phyloP scores from a whole-genome alignment of 2,888 invertebrate genomes.

The Eulithis prunata region DNA sequence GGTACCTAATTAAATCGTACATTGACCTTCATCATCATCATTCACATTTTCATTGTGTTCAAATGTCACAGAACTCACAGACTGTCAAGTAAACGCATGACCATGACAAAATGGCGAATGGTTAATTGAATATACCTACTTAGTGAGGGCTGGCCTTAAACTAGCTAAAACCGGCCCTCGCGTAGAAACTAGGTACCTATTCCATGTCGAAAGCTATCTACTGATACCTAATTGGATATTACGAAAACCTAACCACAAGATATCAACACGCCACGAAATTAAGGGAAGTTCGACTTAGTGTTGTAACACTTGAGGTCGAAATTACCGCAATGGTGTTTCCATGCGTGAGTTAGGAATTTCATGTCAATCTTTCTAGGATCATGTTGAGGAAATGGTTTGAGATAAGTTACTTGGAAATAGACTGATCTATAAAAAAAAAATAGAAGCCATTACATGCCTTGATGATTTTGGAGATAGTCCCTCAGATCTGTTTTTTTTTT shows the following conservation, averaged over 20 bases:
- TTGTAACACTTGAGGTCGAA: background rate
- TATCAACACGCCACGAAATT: background rate
- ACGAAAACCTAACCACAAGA: conserved; percentile 29
- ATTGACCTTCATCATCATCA: too few relatives aligned
- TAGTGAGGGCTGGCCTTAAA: background rate
- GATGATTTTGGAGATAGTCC: too few relatives aligned
- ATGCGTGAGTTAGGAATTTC: conserved; percentile 6
- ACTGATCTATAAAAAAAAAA: too few relatives aligned
- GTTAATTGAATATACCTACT: too few relatives aligned
- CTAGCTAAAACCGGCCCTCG: conserved; percentile 20
- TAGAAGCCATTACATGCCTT: too few relatives aligned
- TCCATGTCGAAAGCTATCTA: conserved; percentile 32
- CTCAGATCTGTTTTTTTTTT: too few relatives aligned
- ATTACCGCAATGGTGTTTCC: background rate
- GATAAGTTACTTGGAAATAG: background rate
- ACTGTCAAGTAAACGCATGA: too few relatives aligned
- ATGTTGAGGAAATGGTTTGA: background rate
- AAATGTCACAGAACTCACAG: too few relatives aligned
- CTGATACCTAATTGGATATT: conserved; percentile 26
- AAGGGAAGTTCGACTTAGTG: background rate
- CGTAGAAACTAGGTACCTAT: conserved; percentile 5
- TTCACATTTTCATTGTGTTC: too few relatives aligned
- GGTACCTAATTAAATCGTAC: too few relatives aligned
- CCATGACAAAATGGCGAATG: too few relatives aligned
- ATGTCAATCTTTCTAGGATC: conserved; percentile 8